A percentile compares a stretch with the other conserved stretches of the same genome.
phyloP scores from a whole-genome alignment of 2,797 vertebrate species.

The Vultur gryphus region DNA sequence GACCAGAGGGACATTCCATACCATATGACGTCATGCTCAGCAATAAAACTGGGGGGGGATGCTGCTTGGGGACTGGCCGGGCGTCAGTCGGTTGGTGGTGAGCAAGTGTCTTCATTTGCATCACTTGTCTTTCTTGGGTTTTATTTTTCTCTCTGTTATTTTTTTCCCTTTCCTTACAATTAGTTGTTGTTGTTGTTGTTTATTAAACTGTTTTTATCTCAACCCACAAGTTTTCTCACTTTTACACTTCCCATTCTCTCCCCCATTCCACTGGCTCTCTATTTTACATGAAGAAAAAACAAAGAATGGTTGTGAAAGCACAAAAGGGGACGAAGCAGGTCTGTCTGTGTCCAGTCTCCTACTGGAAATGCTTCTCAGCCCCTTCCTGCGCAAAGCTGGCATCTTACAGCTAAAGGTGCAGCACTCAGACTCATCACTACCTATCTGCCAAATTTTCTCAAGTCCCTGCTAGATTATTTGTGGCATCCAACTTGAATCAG shows the following conservation, averaged over 20 bases:
- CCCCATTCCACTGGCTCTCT: neutral
- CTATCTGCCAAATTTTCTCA: neutral
- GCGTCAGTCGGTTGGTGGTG: accelerated
- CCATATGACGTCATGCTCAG: accelerated
- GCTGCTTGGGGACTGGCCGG: neutral
- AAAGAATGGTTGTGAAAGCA: neutral
- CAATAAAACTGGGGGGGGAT: neutral
- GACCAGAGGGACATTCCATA: neutral
- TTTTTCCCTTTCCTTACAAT: neutral
- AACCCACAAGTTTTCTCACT: neutral
- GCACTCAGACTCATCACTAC: neutral
- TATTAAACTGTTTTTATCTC: neutral
- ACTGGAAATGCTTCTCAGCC: neutral
- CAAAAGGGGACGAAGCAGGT: neutral
- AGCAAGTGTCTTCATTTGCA: neutral
- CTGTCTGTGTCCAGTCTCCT: neutral
- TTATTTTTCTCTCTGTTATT: neutral
- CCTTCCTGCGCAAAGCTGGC: neutral
- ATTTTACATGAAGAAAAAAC: neutral
- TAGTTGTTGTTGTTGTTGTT: neutral
- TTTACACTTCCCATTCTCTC: neutral
- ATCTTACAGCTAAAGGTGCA: neutral
- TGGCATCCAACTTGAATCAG: neutral
- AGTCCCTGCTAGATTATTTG: neutral
- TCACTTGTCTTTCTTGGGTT: neutral